Evolutionary conservation across 2,113 vertebrate genomes (phyloP), one percentile per base, ranked within the genome.

Genomic region (Trematomus loennbergii): DNA sequence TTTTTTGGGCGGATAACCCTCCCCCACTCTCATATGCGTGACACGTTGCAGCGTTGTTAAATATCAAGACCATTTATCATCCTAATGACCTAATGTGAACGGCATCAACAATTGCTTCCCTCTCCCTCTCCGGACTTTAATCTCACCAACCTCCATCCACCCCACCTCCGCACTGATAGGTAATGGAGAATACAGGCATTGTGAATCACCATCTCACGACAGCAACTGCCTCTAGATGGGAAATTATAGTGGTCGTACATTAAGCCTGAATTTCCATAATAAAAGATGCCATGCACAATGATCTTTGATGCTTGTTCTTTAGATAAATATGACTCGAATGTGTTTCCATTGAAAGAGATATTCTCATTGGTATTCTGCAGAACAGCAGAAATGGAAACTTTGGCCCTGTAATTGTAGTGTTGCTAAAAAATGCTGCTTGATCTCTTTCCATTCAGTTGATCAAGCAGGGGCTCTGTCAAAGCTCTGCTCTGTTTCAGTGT

Each of bases 1-100:
- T 78, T 72, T 79, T 75, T 79, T 55, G 52, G 64, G 59, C 67
- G 66, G 79, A 81, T 78, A 73, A 66, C 76, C 68, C 62, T 50
- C 75, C 74, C 88, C 78, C 66, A 46, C 79, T 82, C 76, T 65
- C 40, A 36, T 67, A 90, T 88, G 86, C 89, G 7, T 87, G 86
- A 87, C 89, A 91, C 86, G 78, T 88, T 79, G 80, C 75, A 11
- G 80, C 75, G 59, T 89, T 83, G 89, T 93, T 93, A 94, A 94
- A 95, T 95, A 94, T 90, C 93, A 94, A 84, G 84, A 75, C 88
- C 87, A 94, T 94, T 89, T 78, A 69, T 94, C 93, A 94, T 93
- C 87, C 84, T 93, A 94, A 93, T 93, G 93, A 91, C 84, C 86
- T 59, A 75, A 61, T 74, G 87, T 91, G 88, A 90, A 74, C 49